Conservation (phyloP, 2,888 invertebrate genomes). For the Exephanes ischioxanthus region DNA sequence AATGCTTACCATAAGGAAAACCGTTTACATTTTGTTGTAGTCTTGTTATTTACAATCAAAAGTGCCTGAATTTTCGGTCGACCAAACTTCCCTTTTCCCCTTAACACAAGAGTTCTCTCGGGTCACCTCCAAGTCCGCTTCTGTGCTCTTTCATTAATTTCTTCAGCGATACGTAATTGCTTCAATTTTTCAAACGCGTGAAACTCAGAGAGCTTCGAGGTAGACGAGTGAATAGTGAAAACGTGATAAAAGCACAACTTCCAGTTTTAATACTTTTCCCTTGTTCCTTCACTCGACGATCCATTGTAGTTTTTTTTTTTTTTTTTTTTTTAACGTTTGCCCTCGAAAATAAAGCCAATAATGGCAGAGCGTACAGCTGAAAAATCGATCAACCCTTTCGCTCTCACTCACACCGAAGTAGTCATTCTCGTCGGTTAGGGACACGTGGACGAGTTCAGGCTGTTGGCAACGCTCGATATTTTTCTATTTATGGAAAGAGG, state of each 20-base stretch:
- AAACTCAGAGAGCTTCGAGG: conserved; percentile 49
- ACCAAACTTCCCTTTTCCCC: too few species aligned
- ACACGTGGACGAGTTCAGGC: conserved; percentile 7
- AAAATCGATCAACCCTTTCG: conserved; percentile 3
- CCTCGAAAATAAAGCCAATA: conserved; percentile 16
- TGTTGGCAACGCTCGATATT: conserved; percentile 50
- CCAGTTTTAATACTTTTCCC: conserved; percentile 56
- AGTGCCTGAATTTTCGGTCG: too few species aligned
- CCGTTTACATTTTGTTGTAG: too few species aligned
- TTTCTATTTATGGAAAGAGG: conserved; percentile 48
- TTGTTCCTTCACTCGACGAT: conserved; percentile 25
- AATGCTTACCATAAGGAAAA: too few species aligned
- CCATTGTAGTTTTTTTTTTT: not conserved
- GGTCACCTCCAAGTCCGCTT: not conserved
- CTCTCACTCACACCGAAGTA: not conserved
- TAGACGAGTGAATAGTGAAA: conserved; percentile 70
- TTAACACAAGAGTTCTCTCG: not conserved
- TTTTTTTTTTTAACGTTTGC: conserved; percentile 8
- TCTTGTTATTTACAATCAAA: too few species aligned
- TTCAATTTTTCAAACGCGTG: conserved; percentile 66
- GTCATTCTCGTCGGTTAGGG: conserved; percentile 12
- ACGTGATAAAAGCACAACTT: conserved; percentile 70
- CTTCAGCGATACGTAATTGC: conserved; percentile 64
- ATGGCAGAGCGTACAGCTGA: not conserved
- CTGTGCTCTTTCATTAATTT: conserved; percentile 1